Evolutionary conservation across 1,140 invertebrate species (phyloP).

Genomic region (Pseudobourletiella spinata): DNA sequence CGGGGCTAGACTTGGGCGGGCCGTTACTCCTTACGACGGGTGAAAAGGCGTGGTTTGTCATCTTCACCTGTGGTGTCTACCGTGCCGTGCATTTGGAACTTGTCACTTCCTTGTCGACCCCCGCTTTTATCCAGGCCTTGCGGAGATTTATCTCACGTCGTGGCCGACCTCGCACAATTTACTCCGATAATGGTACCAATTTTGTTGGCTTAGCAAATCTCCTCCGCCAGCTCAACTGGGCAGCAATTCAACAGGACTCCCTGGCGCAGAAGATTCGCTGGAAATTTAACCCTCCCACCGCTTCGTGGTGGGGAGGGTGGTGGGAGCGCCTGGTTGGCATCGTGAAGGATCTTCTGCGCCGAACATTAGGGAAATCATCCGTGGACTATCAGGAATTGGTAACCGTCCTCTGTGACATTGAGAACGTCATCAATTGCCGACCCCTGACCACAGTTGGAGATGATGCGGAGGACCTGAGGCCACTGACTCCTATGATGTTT

Average conservation of each 20-base stretch:
- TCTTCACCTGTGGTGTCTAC: slow-evolving; percentile 1
- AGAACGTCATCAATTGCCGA: slow-evolving; percentile 3
- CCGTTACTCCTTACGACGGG: no score
- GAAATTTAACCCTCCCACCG: slow-evolving; percentile 40
- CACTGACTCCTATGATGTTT: slow-evolving; percentile 16
- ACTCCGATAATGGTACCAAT: slow-evolving; percentile 39
- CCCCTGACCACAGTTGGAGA: slow-evolving; percentile 8
- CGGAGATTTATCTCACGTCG: slow-evolving; percentile 30
- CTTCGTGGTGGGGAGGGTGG: no score
- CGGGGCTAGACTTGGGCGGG: slow-evolving; percentile 32
- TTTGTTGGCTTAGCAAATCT: slow-evolving; percentile 36
- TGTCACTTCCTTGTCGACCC: slow-evolving; percentile 26
- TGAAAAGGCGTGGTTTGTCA: no score
- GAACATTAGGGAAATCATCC: not conserved
- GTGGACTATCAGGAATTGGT: not conserved
- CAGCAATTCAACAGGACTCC: slow-evolving; percentile 15
- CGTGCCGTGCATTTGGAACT: slow-evolving; percentile 37
- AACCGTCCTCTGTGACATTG: not conserved
- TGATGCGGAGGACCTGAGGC: not conserved
- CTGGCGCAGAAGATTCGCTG: slow-evolving; percentile 35
- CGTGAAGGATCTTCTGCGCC: slow-evolving; percentile 38
- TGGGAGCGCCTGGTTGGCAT: slow-evolving; percentile 42
- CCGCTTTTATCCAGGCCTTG: slow-evolving; percentile 31
- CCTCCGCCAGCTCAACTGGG: slow-evolving; percentile 33
- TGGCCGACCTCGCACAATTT: slow-evolving; percentile 26